A percentile compares a stretch with the other conserved stretches of the same genome.
phyloP scores from a whole-genome alignment of 2,888 invertebrate genomes.

The Frankliniella fusca region DNA sequence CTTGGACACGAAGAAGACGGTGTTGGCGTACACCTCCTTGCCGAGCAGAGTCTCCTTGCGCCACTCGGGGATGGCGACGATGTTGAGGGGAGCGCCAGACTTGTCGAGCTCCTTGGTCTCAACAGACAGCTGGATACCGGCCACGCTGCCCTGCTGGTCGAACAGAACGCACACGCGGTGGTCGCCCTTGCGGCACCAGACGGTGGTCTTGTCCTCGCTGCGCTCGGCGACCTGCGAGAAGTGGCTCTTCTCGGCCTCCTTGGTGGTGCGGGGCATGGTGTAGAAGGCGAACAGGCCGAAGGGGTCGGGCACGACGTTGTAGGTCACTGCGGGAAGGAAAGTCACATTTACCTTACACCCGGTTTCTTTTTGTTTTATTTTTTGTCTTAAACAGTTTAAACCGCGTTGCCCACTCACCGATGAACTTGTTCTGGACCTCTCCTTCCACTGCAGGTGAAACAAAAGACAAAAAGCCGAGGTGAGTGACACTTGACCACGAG shows the following conservation, averaged over 20 bases:
- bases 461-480: too few relatives aligned
- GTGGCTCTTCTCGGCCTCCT: not conserved
- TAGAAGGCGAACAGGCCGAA: not conserved
- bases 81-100: not conserved
- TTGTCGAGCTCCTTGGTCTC: not conserved
- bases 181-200: conserved; percentile 31
- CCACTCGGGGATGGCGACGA: not conserved
- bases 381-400: too few relatives aligned
- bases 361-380: too few relatives aligned
- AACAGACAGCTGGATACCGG: not conserved
- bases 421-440: not conserved
- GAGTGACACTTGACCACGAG: not conserved
- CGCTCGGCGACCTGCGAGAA: not conserved
- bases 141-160: conserved; percentile 28
- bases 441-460: not conserved
- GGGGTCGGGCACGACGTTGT: not conserved
- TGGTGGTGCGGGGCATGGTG: conserved; percentile 4
- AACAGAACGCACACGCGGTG: conserved; percentile 29
- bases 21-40: not conserved
- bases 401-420: not conserved
- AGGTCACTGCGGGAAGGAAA: not conserved
- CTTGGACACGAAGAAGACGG: not conserved
- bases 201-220: conserved; percentile 1
- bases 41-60: not conserved
- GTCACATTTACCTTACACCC: not conserved